A percentile compares a stretch with the other conserved stretches of the same genome.
Conservation (phyloP, 37 sponge, comb jelly and placozoan genomes). For the Hexactinellida sp. region DNA sequence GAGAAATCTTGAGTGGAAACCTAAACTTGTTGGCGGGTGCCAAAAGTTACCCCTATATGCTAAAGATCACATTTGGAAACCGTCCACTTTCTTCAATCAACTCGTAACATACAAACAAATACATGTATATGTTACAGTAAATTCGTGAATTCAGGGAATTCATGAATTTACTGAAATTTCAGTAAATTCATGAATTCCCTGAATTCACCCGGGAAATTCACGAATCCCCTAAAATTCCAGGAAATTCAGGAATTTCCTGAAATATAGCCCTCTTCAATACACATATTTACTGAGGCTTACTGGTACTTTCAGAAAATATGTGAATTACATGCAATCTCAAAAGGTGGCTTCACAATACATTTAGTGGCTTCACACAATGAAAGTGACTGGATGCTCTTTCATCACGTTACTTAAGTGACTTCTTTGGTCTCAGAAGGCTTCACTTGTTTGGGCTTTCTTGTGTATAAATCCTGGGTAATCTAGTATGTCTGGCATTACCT, state of each 20-base stretch:
- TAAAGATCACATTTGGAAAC: no score
- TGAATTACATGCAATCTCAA: constrained; percentile 14
- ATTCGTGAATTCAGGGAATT: no score
- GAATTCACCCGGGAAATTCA: neutral
- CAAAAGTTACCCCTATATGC: no score
- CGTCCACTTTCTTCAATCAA: no score
- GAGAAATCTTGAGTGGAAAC: no score
- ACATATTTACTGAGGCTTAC: neutral
- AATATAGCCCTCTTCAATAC: neutral
- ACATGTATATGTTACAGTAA: no score
- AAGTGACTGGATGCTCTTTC: constrained; percentile 15
- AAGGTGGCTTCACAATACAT: constrained; percentile 6
- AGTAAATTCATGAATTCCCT: no score
- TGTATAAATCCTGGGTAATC: constrained; percentile 8
- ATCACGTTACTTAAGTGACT: no score
- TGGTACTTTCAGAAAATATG: constrained; percentile 15
- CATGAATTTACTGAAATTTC: no score
- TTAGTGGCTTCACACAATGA: constrained; percentile 14
- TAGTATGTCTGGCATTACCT: constrained; percentile 11
- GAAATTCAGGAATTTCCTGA: constrained; percentile 11
- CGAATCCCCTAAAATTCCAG: neutral
- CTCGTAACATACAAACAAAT: no score
- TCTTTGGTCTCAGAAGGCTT: neutral
- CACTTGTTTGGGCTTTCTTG: constrained; percentile 7
- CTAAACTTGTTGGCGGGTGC: no score